Conservation (phyloP, 2,888 invertebrate genomes). For the Leptinotarsa peninsularis region DNA sequence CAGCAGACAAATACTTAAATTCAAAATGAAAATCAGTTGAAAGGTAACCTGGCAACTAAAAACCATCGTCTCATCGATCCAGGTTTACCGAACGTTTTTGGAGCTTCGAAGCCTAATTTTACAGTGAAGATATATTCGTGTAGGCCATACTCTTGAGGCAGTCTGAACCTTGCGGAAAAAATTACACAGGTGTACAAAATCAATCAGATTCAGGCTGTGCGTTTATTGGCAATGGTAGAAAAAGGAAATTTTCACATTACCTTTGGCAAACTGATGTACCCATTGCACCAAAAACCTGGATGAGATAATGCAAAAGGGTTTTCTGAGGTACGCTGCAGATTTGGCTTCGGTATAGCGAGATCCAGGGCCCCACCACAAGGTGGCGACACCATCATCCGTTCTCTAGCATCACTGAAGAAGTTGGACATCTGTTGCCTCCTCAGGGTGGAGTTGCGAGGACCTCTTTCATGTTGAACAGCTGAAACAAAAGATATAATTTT, state of each 20-base stretch:
- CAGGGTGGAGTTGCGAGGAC: slow-evolving; percentile 94
- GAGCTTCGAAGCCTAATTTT: too few relatives aligned
- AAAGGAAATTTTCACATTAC: slow-evolving; percentile 44
- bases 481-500: slow-evolving; percentile 61
- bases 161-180: too few relatives aligned
- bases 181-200: not conserved
- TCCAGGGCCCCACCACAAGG: slow-evolving; percentile 66
- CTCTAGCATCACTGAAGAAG: slow-evolving; percentile 76
- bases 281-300: slow-evolving; percentile 45
- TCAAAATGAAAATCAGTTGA: too few relatives aligned
- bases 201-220: not conserved
- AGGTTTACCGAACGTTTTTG: too few relatives aligned
- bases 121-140: too few relatives aligned
- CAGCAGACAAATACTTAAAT: too few relatives aligned
- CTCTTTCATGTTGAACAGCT: slow-evolving; percentile 99
- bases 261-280: slow-evolving; percentile 48
- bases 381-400: slow-evolving; percentile 58
- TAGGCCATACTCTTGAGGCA: too few relatives aligned
- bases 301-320: slow-evolving; percentile 49
- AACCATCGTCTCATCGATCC: too few relatives aligned
- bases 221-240: not conserved
- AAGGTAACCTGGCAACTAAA: too few relatives aligned
- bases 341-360: slow-evolving; percentile 66
- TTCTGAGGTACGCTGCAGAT: slow-evolving; percentile 48
- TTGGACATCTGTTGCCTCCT: slow-evolving; percentile 94